Evolutionary conservation across 2,888 invertebrate genomes (phyloP).

Genomic region (Scaptomyza parva): DNA sequence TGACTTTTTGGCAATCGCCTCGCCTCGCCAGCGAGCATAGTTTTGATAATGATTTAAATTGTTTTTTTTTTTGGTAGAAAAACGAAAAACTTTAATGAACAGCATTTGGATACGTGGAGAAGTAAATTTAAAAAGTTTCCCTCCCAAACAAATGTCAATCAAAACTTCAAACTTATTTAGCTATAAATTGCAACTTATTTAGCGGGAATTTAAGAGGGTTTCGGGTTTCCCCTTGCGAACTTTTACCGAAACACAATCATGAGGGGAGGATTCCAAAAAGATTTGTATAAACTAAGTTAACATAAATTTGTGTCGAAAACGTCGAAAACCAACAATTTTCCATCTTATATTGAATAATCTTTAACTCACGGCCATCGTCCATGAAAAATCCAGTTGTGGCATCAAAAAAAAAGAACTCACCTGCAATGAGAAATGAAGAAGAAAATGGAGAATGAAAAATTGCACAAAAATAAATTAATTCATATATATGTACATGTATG

Average conservation of each 20-base stretch:
- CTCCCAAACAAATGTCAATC: neutral
- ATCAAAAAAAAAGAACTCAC: conserved; percentile 46
- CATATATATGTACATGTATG: conserved; percentile 34
- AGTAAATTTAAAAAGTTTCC: neutral
- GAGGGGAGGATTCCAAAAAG: too few relatives aligned
- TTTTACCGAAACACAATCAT: neutral
- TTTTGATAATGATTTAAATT: conserved; percentile 39
- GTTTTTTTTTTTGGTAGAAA: conserved; percentile 1
- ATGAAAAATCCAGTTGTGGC: neutral
- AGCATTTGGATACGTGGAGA: neutral
- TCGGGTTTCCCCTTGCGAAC: neutral
- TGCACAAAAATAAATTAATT: conserved; percentile 19
- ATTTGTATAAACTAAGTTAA: neutral
- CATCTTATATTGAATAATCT: too few relatives aligned
- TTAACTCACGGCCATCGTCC: neutral
- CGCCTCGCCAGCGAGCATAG: conserved; percentile 2
- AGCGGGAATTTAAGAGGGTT: neutral
- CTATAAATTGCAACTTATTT: neutral
- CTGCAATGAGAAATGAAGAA: conserved; percentile 45
- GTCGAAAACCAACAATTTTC: too few relatives aligned
- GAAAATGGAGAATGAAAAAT: neutral
- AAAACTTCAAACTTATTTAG: neutral
- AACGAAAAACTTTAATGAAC: neutral
- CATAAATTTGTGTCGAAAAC: too few relatives aligned
- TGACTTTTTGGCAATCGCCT: conserved; percentile 8